Evolutionary conservation across 2,888 invertebrate genomes (phyloP), one percentile per base, ranked within the genome.

Genomic region (Iselma pallidipennis): DNA sequence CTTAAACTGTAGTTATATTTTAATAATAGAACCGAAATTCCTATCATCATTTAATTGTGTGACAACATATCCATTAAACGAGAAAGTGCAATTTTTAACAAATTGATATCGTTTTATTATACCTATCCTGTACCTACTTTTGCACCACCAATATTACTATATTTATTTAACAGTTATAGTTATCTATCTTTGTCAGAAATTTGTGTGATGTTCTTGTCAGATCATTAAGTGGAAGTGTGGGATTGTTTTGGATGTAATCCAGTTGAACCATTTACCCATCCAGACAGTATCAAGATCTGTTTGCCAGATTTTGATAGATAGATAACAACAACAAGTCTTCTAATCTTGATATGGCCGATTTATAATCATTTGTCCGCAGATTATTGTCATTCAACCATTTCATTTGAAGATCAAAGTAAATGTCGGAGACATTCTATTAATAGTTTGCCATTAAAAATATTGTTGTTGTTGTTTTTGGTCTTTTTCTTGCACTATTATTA

Each of bases 171-270:
- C 14, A 21, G 19, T 12, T 16, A 4, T 12, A 10, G n/a, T 45
- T 12, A 60, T 63, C 42, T 48, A 50, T 63, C 60, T 57, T 48
- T 60, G 45, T 45, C 21, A 4, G 9, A 21, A 21, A 21, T 45
- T 66, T 65, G 63, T 57, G 67, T 61, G 65, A 61, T 61, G 61
- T 67, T 68, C 63, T 69, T 66, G 68, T 67, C 68, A 67, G 65
- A 64, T 71, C 68, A 71, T 71, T 71, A 71, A 21, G 61, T 65
- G 62, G 61, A 66, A 66, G 66, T 66, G 69, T 63, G 63, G 69
- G 68, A 71, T 72, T 69, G 68, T 71, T 67, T 73, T 73, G 72
- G 71, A 71, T 67, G 67, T 71, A 70, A 68, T 73, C 72, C 72
- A 71, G 66, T 68, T 61, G 9, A 4, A 21, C 12, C 1, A 5